A percentile compares a stretch with the other conserved stretches of the same genome.
Conservation (phyloP, 2,888 invertebrate species). For the Xestoiulus laeticollis region DNA sequence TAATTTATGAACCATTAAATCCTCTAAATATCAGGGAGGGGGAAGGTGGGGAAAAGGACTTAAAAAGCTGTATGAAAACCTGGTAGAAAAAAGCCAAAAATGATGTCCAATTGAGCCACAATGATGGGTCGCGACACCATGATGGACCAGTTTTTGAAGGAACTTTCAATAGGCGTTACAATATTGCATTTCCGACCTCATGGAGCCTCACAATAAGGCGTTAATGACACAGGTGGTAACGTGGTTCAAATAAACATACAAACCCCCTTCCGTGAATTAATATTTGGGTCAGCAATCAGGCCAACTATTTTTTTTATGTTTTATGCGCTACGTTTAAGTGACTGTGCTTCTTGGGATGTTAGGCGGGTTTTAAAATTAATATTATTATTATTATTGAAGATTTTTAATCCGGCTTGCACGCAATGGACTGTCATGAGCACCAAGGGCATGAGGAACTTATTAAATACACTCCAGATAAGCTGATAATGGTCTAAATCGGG, state of each 20-base stretch:
- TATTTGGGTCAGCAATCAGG: constrained; percentile 5
- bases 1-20: constrained; percentile 16
- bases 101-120: background rate
- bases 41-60: background rate
- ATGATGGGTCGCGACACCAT: background rate
- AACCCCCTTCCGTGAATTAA: constrained; percentile 11
- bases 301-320: background rate
- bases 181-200: background rate
- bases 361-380: background rate
- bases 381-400: background rate
- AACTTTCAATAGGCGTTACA: background rate
- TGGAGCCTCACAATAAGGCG: background rate
- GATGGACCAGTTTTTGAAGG: background rate
- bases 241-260: background rate
- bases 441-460: background rate
- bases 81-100: background rate
- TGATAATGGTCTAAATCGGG: background rate
- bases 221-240: constrained; percentile 18
- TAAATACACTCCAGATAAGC: background rate
- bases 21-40: background rate
- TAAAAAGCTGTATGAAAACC: background rate
- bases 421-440: background rate
- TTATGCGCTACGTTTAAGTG: background rate
- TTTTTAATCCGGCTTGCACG: background rate
- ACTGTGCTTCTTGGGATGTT: background rate